Percentiles rank a stretch among this genome's conserved stretches.
Conservation (phyloP, 2,888 invertebrate genomes). For the Folsomia manolachei region DNA sequence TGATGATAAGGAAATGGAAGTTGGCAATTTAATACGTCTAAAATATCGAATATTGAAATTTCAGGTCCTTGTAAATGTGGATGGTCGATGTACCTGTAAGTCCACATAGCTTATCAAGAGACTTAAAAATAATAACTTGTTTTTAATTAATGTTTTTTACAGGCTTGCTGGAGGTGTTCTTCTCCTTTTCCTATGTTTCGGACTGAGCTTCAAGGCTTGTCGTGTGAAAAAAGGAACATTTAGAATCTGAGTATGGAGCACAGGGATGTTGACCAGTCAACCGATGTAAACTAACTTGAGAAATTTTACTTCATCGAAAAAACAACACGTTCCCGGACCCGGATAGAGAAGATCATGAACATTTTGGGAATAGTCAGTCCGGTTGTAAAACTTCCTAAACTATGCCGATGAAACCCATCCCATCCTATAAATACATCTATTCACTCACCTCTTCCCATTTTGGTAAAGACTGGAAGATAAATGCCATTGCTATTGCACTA, state of each 20-base stretch:
- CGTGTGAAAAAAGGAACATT: constrained; percentile 59
- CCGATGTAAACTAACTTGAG: too few species aligned
- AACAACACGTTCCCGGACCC: not conserved
- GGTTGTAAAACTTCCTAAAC: too few species aligned
- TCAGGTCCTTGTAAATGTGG: constrained; percentile 61
- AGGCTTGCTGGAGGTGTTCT: constrained; percentile 59
- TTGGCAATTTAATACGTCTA: too few species aligned
- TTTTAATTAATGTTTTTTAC: too few species aligned
- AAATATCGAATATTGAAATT: too few species aligned
- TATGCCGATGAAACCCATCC: too few species aligned
- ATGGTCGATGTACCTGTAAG: constrained; percentile 61
- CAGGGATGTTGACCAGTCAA: constrained; percentile 54
- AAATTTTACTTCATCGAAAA: constrained; percentile 42
- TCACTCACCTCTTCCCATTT: too few species aligned
- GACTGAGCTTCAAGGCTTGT: constrained; percentile 61
- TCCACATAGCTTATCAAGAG: too few species aligned
- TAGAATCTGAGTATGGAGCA: constrained; percentile 57
- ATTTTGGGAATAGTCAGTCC: not conserved
- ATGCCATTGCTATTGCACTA: not conserved
- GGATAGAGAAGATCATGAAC: not conserved
- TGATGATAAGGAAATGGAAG: too few species aligned
- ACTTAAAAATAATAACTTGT: too few species aligned
- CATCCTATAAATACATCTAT: too few species aligned
- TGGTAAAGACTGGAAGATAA: not conserved
- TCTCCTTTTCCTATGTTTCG: constrained; percentile 59